These are phyloP conservation scores for Aplochiton taeniatus DNA, from an alignment of 2,797 vertebrate genomes.

Conservation along the genomic window DNA sequence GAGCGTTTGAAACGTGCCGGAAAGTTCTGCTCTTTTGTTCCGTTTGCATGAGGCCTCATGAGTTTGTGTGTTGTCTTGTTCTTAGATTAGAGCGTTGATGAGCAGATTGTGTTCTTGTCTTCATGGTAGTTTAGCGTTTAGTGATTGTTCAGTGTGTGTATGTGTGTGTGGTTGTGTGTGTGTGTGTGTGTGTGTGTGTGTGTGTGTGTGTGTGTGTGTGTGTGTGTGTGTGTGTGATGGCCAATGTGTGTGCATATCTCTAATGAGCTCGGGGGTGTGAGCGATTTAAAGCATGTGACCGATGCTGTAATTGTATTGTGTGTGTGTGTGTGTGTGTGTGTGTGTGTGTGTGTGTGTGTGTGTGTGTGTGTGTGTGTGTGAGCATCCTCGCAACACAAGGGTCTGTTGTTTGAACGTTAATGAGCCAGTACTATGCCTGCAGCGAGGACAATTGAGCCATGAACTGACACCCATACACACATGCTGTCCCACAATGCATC, in stretches of 20 bases:
- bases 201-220: background rate
- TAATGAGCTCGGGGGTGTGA: background rate
- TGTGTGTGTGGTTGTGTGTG: background rate
- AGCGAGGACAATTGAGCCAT: slow-evolving; percentile 42
- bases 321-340: slow-evolving; percentile 9
- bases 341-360: background rate
- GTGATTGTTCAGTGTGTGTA: slow-evolving; percentile 7
- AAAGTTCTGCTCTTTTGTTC: slow-evolving; percentile 29
- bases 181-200: background rate
- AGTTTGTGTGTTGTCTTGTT: slow-evolving; percentile 32
- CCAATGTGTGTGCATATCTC: background rate
- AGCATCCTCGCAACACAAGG: background rate
- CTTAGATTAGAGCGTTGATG: slow-evolving; percentile 53
- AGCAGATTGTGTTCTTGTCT: slow-evolving; percentile 25
- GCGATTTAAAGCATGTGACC: background rate
- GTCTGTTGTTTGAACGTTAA: slow-evolving; percentile 13
- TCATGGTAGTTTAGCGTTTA: background rate
- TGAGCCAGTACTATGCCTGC: slow-evolving; percentile 14
- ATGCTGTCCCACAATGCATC: slow-evolving; percentile 4
- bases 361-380: slow-evolving; percentile 15
- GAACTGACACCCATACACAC: slow-evolving; percentile 15
- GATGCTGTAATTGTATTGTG: background rate
- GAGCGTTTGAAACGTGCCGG: slow-evolving; percentile 40
- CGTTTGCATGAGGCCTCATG: slow-evolving; percentile 42
- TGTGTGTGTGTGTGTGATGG: background rate